These are phyloP conservation scores for Premnoplex brunnescens DNA, from an alignment of 2,797 vertebrate species.

Conservation along the genomic window DNA sequence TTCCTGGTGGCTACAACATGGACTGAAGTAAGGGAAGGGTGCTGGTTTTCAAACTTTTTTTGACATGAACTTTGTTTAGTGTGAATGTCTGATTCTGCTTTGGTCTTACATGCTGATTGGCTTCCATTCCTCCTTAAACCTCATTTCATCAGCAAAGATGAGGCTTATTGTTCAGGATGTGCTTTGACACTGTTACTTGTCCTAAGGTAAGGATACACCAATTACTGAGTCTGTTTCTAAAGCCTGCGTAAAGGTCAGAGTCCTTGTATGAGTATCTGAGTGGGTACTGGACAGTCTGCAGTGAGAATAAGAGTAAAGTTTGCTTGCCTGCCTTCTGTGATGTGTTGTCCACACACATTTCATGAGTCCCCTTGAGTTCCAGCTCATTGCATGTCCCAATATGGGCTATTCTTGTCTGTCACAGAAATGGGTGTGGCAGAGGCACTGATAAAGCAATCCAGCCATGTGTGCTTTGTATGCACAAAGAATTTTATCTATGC, in stretches of 20 bases:
- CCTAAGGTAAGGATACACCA: background rate
- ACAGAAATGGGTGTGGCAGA: background rate
- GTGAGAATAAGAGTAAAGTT: background rate
- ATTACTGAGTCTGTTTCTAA: background rate
- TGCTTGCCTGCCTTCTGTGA: background rate
- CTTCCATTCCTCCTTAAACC: background rate
- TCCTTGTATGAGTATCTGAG: background rate
- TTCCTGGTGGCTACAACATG: background rate
- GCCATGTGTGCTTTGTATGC: rapidly evolving
- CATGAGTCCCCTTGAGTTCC: background rate
- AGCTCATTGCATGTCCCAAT: background rate
- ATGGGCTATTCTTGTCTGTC: background rate
- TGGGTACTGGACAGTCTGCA: background rate
- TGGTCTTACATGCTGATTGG: background rate
- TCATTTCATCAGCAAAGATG: background rate
- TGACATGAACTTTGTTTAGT: background rate
- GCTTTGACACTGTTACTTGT: background rate
- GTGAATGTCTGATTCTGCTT: background rate
- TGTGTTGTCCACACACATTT: background rate
- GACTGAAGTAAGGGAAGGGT: background rate
- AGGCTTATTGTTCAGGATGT: background rate
- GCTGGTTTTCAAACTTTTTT: background rate
- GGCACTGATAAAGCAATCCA: background rate
- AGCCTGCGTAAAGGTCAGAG: background rate
- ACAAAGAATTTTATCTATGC: background rate